Base-by-base conservation (phyloP, 1,140 invertebrate genomes). In the Camponotus pennsylvanicus region DNA sequence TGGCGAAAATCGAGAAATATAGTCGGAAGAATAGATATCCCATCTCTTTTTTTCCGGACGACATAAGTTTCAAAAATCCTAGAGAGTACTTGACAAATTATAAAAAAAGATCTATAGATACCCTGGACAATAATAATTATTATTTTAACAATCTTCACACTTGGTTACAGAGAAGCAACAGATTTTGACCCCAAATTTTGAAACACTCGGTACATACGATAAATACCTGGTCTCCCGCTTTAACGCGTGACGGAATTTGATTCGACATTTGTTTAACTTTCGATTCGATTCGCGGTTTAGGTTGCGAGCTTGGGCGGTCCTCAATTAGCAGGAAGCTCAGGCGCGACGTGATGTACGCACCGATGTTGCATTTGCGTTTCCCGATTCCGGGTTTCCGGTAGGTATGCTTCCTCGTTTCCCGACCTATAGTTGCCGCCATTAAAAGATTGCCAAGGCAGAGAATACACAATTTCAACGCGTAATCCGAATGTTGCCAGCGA, bases 211-310 rank as follows among this genome's bases (percentile, higher is more conserved):
- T 71, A 52, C 18, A 15, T 59, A 52, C 49, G 45, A 9, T 37
- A n/a, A 21, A 49, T 21, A 21, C 3, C 2, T 15, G 13, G 15
- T 40, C 8, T 32, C 27, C 15, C 27, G 69, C 32, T 61, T 45
- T 37, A 27, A 32, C 8, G 32, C n/a, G 34, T 34, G 59, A 7
- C 34, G 11, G 78, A 91, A 91, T 89, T 90, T 83, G 85, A 91
- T 86, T 88, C 49, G 52, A 70, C 82, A 87, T 89, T 83, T 85
- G 73, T 92, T 91, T 90, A 84, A 89, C 84, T 90, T 88, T 64
- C 63, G 69, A 86, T 80, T 80, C 64, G 69, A 73, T 32, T 27
- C 27, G 71, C 32, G 57, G 34, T 55, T 78, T 57, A 61, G 52
- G 18, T 32, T 32, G 32, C 11, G 55, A 32, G 11, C 4, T 4